Evolutionary conservation across 92 coral and sea anemone genomes (phyloP).

Genomic region (Epizoanthus ramosus): DNA sequence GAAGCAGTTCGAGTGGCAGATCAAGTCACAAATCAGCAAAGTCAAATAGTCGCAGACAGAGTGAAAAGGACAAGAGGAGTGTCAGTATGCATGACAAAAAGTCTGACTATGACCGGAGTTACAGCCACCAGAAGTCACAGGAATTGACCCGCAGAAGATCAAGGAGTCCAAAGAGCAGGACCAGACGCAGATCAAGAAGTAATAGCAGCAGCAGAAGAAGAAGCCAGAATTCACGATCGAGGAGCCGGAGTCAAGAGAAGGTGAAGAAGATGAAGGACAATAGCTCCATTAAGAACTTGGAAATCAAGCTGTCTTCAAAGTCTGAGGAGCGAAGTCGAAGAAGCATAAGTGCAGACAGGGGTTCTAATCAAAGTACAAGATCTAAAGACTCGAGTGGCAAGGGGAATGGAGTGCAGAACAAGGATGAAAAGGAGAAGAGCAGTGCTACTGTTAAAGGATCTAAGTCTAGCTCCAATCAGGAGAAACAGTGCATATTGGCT

Average conservation of each 20-base stretch:
- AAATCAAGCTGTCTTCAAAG: background rate
- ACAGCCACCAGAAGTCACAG: background rate
- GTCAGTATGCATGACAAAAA: background rate
- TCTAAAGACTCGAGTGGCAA: background rate
- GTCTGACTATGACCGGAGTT: background rate
- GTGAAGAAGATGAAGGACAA: background rate
- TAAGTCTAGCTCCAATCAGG: background rate
- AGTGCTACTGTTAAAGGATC: background rate
- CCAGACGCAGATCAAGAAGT: slow-evolving; percentile 23
- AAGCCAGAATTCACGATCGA: background rate
- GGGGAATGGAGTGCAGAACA: background rate
- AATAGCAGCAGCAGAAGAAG: background rate
- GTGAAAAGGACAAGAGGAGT: background rate
- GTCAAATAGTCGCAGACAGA: background rate
- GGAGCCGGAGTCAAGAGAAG: slow-evolving; percentile 37
- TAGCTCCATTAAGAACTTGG: background rate
- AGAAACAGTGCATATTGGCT: background rate
- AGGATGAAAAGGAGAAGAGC: slow-evolving; percentile 1
- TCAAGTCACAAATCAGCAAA: slow-evolving; percentile 10
- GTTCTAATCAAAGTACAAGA: slow-evolving; percentile 20
- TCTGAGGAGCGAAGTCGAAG: slow-evolving; percentile 8
- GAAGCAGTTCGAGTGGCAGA: slow-evolving; percentile 49
- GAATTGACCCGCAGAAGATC: slow-evolving; percentile 20
- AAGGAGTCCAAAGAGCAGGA: slow-evolving; percentile 17
- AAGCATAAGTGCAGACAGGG: background rate